Evolutionary conservation across 2,888 invertebrate species (phyloP).

Genomic region (Ormyrus nitidulus): DNA sequence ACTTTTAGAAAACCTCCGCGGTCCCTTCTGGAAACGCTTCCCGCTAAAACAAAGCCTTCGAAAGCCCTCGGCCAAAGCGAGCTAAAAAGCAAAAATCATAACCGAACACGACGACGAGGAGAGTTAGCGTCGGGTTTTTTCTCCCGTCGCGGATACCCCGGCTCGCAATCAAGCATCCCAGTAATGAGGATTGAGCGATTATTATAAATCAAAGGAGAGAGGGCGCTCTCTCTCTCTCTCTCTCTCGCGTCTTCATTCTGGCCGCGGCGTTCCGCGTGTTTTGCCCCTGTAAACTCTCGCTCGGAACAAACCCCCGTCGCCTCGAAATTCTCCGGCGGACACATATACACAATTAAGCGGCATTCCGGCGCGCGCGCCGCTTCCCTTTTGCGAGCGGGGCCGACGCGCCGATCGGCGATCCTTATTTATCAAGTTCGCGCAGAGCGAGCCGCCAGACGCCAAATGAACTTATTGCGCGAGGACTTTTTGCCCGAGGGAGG

Average conservation of each 20-base stretch:
- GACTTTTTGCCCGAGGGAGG: slow-evolving; percentile 19
- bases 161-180: not conserved
- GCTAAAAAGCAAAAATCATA: not conserved
- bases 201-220: slow-evolving; percentile 70
- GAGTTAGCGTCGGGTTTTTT: too few species aligned
- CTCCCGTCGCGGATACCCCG: not conserved
- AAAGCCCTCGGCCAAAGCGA: not conserved
- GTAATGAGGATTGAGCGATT: slow-evolving; percentile 65
- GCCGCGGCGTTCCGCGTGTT: slow-evolving; percentile 68
- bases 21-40: too few species aligned
- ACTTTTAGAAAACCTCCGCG: too few species aligned
- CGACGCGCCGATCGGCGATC: slow-evolving; percentile 12
- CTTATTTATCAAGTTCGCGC: slow-evolving; percentile 52
- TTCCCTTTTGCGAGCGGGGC: not conserved
- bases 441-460: not conserved
- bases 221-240: slow-evolving; percentile 35
- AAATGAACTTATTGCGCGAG: slow-evolving; percentile 28
- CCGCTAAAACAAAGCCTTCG: not conserved
- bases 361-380: slow-evolving; percentile 36
- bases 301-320: too few species aligned
- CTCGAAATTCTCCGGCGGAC: slow-evolving; percentile 57
- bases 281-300: slow-evolving; percentile 65
- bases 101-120: not conserved
- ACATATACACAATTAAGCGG: slow-evolving; percentile 33
- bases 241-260: slow-evolving; percentile 53